Evolutionary conservation across 1,140 invertebrate species (phyloP).

Genomic region (Pectinophora gossypiella): DNA sequence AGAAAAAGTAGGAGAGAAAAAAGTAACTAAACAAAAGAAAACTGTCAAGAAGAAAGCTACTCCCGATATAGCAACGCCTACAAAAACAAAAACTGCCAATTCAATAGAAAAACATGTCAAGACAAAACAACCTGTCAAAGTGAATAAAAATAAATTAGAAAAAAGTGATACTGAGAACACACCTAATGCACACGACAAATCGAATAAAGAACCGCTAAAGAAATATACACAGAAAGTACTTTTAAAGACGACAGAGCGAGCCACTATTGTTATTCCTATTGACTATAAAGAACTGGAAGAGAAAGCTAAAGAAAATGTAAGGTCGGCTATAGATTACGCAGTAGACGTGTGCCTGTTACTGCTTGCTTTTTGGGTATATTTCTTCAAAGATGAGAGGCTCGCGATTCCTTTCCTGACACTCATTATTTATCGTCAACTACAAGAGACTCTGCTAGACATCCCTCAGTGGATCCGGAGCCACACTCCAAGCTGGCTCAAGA

Average conservation of each 20-base stretch:
- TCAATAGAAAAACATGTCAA: conserved; percentile 19
- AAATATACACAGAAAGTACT: conserved; percentile 40
- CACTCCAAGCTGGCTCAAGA: conserved; percentile 59
- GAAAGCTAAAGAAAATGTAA: conserved; percentile 80
- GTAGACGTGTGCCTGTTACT: conserved; percentile 82
- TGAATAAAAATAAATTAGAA: conserved; percentile 17
- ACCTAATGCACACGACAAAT: too few species aligned
- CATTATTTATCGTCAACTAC: conserved; percentile 84
- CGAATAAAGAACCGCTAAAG: conserved; percentile 21
- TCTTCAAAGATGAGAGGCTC: conserved; percentile 85
- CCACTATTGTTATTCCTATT: conserved; percentile 67
- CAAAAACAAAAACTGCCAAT: conserved; percentile 23
- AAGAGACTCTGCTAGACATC: conserved; percentile 74
- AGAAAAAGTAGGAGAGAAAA: conserved; percentile 15
- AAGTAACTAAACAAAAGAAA: conserved; percentile 25
- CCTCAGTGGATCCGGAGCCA: conserved; percentile 47
- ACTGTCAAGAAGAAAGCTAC: conserved; percentile 14
- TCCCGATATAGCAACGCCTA: conserved; percentile 16
- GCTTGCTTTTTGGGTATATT: conserved; percentile 85
- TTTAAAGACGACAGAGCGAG: conserved; percentile 56
- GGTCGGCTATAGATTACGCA: conserved; percentile 79
- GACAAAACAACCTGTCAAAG: conserved; percentile 12
- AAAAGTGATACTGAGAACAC: conserved; percentile 16
- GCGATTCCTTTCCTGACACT: conserved; percentile 85
- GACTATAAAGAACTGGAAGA: conserved; percentile 73